Percentiles rank a stretch among this genome's conserved stretches.
phyloP scores from a whole-genome alignment of 2,113 vertebrate genomes.

The Gulo gulo region DNA sequence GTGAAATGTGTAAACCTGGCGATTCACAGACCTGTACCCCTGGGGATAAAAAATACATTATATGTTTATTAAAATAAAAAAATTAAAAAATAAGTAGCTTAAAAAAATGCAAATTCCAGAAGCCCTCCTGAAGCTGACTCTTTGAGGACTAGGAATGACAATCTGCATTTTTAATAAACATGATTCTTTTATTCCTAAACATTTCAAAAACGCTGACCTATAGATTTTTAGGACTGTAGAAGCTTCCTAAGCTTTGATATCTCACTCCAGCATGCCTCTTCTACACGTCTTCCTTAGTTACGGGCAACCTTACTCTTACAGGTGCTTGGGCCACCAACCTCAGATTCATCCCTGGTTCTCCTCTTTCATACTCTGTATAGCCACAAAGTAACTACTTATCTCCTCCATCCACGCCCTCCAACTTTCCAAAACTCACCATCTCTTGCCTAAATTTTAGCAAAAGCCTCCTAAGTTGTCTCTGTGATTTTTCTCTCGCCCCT shows the following conservation, averaged over 20 bases:
- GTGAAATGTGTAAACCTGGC: too few relatives aligned
- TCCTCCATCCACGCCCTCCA: neutral
- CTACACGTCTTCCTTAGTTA: neutral
- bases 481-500: neutral
- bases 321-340: neutral
- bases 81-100: too few relatives aligned
- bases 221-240: neutral
- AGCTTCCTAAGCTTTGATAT: neutral
- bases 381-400: neutral
- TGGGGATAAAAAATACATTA: too few relatives aligned
- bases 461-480: neutral
- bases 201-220: neutral
- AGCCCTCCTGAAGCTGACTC: neutral
- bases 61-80: too few relatives aligned
- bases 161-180: neutral
- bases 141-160: neutral
- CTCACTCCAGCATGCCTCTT: neutral
- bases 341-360: neutral
- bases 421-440: neutral
- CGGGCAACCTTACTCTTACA: neutral
- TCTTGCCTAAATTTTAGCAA: neutral
- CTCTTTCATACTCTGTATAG: neutral
- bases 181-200: neutral
- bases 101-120: conserved; percentile 18
- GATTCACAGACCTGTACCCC: too few relatives aligned